Evolutionary conservation across 2,888 invertebrate genomes (phyloP).

Genomic region (Escarpia spicata): DNA sequence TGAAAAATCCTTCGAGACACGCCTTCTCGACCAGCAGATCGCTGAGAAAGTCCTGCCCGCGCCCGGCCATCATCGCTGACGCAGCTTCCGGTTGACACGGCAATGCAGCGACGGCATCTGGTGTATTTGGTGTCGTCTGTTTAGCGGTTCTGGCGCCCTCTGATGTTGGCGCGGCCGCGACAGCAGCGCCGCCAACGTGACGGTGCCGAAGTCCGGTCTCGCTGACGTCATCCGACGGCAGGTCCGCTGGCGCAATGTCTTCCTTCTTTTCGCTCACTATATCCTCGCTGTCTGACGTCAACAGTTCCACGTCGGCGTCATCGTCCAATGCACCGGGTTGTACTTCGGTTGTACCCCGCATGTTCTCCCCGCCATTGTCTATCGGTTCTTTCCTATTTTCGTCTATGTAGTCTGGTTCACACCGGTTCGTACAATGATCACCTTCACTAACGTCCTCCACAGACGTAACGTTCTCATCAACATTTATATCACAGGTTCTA

Average conservation of each 20-base stretch:
- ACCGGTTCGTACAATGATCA: background rate
- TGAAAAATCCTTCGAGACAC: background rate
- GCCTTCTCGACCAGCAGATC: background rate
- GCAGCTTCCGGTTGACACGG: background rate
- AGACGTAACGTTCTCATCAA: background rate
- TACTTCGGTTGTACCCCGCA: background rate
- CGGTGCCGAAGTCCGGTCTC: background rate
- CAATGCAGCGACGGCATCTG: background rate
- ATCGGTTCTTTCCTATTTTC: background rate
- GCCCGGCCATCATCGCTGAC: background rate
- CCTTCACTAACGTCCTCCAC: background rate
- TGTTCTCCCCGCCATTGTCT: background rate
- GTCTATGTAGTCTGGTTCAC: background rate
- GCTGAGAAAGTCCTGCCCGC: background rate
- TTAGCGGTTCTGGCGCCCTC: background rate
- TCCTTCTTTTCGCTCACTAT: background rate
- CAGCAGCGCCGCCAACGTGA: background rate
- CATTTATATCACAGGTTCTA: background rate
- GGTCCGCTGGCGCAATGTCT: background rate
- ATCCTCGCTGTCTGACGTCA: background rate
- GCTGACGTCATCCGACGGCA: background rate
- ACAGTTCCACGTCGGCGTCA: background rate
- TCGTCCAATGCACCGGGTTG: background rate
- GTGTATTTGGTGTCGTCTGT: background rate
- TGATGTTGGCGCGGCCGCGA: background rate